Evolutionary conservation across 2,888 invertebrate genomes (phyloP), one percentile per base, ranked within the genome.

Genomic region (Sphaerophoria rueppellii): DNA sequence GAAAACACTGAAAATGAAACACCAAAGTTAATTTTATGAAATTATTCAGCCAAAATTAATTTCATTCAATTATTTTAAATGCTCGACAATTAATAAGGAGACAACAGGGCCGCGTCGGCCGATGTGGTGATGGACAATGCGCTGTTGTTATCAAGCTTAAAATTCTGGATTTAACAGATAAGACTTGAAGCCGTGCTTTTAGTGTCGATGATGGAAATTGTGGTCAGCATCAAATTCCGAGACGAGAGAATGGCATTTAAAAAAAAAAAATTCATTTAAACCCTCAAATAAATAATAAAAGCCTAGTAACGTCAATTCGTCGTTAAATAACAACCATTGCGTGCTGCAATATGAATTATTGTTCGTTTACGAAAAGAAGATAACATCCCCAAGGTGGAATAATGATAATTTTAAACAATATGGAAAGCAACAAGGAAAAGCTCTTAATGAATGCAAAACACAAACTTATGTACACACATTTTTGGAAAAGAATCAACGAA

Each of bases 1-100:
- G 88, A 88, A 85, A 88, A 88, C 50, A 85, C 88, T 88, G 82
- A 74, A 87, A 88, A 78, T 78, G 34, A 78, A 74, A 55, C 61
- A 76, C 35, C 35, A 70, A 73, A 57, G 50, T 67, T 85, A 69
- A 60, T 80, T 76, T 80, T 72, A 80, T 83, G 75, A 75, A 83
- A 83, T 75, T 72, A 75, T 63, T 75, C 48, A 74, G 54, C 60
- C 48, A n/a, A 77, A 77, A 82, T 82, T 77, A 77, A 82, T 77
- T 77, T 71, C 14, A 50, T 50, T 46, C 40, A 67, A 70, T 79
- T 67, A 72, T 65, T 50, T 61, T 75, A 83, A 79, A 73, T 46
- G 52, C 63, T 74, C 55, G 24, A 54, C 78, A 61, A 69, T 78
- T 69, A 70, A 78, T 78, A 77, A 71, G 60, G 16, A 55, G 40